Evolutionary conservation across 2,888 invertebrate species (phyloP), one percentile per base, ranked within the genome.

Genomic region (Urechis unicinctus): DNA sequence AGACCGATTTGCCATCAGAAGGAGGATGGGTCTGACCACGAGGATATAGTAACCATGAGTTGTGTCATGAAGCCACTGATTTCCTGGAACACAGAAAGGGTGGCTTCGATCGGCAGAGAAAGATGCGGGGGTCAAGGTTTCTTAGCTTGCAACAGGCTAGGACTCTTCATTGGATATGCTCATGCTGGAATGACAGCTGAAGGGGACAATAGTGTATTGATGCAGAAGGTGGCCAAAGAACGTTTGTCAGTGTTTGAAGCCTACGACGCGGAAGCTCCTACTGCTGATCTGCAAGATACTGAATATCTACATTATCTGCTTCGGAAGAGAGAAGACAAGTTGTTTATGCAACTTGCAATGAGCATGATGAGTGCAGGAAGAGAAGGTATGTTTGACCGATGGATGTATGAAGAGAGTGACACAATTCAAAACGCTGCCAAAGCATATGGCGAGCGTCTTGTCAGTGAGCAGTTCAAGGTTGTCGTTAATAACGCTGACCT

Each of bases 81-180:
- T n/a, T 57, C 59, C 1, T 67, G 67, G 67, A 57, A 66, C 50
- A 46, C 61, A n/a, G 61, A 60, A 26, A 47, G 59, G 25, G 56
- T 63, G n/a, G 64, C 59, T 21, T 52, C 62, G 9, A 49, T 62
- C 21, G 57, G 59, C 30, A 48, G 67, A 41, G 67, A 67, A 45
- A 48, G 67, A 30, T 67, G 67, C 50, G 67, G 67, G 2, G 67
- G 67, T 6, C 67, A 67, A 46, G 67, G 67, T 29, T 67, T 65
- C 55, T 61, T 67, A 6, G 53, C 65, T 25, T 61, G 62, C 50
- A 67, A 67, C 58, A 46, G 66, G n/a, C 65, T 65, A 48, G 65
- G 66, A 31, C 61, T 58, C 17, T 65, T 60, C 50, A 52, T 67
- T 44, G 67, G 61, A n/a, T 48, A 60, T 36, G 60, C 66, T 6